A percentile compares a stretch with the other conserved stretches of the same genome.
Conservation (phyloP, 2,888 invertebrate species). For the Tetramorium bicarinatum region DNA sequence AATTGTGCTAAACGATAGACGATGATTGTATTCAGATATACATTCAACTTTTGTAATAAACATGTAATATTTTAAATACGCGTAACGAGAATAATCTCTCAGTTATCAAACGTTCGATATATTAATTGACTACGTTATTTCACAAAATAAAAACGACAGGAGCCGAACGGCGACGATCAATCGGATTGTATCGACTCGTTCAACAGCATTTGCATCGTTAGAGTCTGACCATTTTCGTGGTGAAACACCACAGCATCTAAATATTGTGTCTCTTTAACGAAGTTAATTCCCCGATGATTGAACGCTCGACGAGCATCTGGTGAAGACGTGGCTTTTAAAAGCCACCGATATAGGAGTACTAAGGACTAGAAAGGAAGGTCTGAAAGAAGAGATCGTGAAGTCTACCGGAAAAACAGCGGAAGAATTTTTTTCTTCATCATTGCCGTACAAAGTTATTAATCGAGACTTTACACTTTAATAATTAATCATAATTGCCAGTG, state of each 20-base stretch:
- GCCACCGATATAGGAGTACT: slow-evolving; percentile 1
- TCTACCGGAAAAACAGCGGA: slow-evolving; percentile 9
- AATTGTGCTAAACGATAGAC: not conserved
- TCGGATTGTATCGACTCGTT: slow-evolving; percentile 14
- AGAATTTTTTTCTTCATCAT: not conserved
- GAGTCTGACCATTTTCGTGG: slow-evolving; percentile 22
- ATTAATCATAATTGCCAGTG: not conserved
- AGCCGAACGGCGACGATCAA: slow-evolving; percentile 10
- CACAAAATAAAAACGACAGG: slow-evolving; percentile 4
- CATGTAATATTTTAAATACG: not conserved
- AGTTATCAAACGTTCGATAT: slow-evolving; percentile 1
- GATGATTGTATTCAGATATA: slow-evolving; percentile 9
- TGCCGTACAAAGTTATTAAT: not conserved
- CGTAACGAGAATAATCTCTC: not conserved
- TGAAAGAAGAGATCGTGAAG: not conserved
- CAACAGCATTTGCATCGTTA: slow-evolving; percentile 46
- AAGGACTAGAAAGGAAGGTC: not conserved
- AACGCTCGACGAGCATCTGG: slow-evolving; percentile 37
- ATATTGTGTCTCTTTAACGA: slow-evolving; percentile 47
- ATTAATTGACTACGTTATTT: slow-evolving; percentile 32
- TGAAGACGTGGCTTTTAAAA: slow-evolving; percentile 44
- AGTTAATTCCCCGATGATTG: slow-evolving; percentile 50
- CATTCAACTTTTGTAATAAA: not conserved
- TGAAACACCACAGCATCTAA: slow-evolving; percentile 25
- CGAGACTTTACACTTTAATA: not conserved